Percentiles rank a stretch among this genome's conserved stretches.
Conservation (phyloP, 2,797 vertebrate species). For the Catostomus latipinnis region DNA sequence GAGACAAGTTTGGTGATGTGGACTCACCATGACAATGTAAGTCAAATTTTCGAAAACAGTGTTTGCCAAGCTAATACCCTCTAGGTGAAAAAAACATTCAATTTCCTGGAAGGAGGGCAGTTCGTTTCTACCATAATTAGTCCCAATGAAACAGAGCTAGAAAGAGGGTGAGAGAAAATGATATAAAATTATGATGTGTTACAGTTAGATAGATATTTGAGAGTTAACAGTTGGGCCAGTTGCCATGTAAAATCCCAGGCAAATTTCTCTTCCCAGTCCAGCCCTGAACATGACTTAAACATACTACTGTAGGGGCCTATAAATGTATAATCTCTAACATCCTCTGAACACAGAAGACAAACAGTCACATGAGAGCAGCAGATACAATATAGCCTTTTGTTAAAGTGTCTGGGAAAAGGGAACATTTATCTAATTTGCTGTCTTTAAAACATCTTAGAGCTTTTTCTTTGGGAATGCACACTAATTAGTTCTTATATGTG, state of each 20-base stretch:
- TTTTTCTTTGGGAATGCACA: background rate
- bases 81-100: slow-evolving; percentile 26
- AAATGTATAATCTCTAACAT: slow-evolving; percentile 10
- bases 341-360: slow-evolving; percentile 18
- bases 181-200: slow-evolving; percentile 12
- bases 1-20: slow-evolving; percentile 24
- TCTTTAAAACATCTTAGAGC: slow-evolving; percentile 12
- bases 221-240: too few species aligned
- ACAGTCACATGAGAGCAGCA: background rate
- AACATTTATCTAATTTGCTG: slow-evolving; percentile 7
- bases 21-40: slow-evolving; percentile 10
- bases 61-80: slow-evolving; percentile 37
- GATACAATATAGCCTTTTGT: background rate
- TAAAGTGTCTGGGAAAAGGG: background rate
- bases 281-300: background rate
- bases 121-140: slow-evolving; percentile 44
- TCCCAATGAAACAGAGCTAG: slow-evolving; percentile 16
- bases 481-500: background rate
- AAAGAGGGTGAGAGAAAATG: background rate
- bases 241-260: too few species aligned
- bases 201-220: background rate
- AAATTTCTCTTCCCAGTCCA: too few species aligned
- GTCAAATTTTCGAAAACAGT: slow-evolving; percentile 24
- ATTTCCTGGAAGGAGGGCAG: slow-evolving; percentile 29
- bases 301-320: background rate